phyloP scores from a whole-genome alignment of 2,113 vertebrate species.

The Nothoprocta pentlandii region DNA sequence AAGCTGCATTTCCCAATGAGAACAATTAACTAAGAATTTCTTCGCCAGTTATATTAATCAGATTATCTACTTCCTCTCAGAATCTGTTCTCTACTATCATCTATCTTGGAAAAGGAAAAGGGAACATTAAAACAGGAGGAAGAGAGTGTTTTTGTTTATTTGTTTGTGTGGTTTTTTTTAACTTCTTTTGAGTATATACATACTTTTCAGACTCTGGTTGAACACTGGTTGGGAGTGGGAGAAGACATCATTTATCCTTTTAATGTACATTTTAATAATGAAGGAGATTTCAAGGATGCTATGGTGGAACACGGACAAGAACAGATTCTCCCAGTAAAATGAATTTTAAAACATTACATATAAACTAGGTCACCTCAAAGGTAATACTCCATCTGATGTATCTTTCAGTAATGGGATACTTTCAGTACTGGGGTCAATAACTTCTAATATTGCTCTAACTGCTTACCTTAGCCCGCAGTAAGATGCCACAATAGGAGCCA shows the following conservation, averaged over 20 bases:
- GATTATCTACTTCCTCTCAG: not conserved
- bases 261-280: not conserved
- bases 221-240: not conserved
- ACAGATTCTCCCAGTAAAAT: not conserved
- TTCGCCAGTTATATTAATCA: not conserved
- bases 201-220: not conserved
- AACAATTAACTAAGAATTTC: not conserved
- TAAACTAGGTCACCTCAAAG: not conserved
- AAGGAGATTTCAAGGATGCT: not conserved
- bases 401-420: not conserved
- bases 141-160: not conserved
- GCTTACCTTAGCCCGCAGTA: not conserved
- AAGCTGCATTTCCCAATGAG: not conserved
- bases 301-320: not conserved
- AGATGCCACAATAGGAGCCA: not conserved
- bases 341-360: not conserved
- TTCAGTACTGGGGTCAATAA: not conserved
- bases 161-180: not conserved
- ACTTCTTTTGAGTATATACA: not conserved
- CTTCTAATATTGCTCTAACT: not conserved
- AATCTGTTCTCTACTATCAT: not conserved
- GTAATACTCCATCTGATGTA: not conserved
- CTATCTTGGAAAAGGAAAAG: not conserved
- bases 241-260: not conserved
- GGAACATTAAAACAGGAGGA: not conserved